A percentile compares a stretch with the other conserved stretches of the same genome.
phyloP scores from a whole-genome alignment of 2,888 invertebrate genomes.

The Argyresthia goedartella region DNA sequence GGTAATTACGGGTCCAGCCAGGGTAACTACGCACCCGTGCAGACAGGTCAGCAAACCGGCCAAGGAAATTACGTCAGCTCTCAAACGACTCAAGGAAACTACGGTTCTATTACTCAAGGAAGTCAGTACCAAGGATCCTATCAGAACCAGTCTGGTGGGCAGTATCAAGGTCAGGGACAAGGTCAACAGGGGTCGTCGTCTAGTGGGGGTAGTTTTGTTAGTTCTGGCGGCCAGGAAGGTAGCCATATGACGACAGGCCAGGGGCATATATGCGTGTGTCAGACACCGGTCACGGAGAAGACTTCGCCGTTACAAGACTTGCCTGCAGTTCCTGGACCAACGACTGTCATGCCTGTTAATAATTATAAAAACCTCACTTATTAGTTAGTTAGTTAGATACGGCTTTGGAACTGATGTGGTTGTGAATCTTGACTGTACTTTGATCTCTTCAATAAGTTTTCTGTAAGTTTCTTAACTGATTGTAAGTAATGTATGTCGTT shows the following conservation, averaged over 20 bases:
- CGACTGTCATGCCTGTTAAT: background rate
- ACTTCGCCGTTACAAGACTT: constrained; percentile 15
- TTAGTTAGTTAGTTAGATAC: no score
- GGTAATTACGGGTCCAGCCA: no score
- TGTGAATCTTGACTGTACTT: no score
- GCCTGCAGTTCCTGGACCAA: background rate
- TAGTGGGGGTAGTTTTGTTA: background rate
- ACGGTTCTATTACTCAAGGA: background rate
- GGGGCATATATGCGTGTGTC: constrained; percentile 50
- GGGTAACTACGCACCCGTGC: background rate
- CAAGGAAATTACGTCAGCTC: background rate
- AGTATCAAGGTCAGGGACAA: background rate
- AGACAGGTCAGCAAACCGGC: constrained; percentile 7
- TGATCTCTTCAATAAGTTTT: no score
- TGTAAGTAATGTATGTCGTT: no score
- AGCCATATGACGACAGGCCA: background rate
- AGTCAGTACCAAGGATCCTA: background rate
- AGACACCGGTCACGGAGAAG: constrained; percentile 50
- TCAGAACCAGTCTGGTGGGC: background rate
- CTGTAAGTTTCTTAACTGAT: no score
- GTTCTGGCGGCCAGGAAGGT: constrained; percentile 1
- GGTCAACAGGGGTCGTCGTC: constrained; percentile 1
- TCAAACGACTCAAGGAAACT: background rate
- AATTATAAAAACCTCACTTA: no score
- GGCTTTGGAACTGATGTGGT: no score